Evolutionary conservation across 2,888 invertebrate species (phyloP), one percentile per base, ranked within the genome.

Genomic region (Drosophila cognata): DNA sequence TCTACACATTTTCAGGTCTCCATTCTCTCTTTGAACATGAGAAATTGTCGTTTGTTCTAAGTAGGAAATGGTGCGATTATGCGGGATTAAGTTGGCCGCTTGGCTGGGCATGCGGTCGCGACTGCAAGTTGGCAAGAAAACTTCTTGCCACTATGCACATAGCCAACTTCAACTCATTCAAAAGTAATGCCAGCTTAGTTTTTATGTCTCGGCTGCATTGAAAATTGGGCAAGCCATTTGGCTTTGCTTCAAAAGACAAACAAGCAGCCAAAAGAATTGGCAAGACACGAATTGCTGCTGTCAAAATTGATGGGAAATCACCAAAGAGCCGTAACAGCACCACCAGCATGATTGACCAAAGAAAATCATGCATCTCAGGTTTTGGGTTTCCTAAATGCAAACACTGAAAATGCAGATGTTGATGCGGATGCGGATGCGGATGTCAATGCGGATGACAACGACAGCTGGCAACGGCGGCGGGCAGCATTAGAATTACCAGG

Each of bases 51-150:
- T 63, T 68, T 68, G 52, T 62, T 61, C 50, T 29, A 72, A 68
- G 69, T 66, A 62, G 72, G 64, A 82, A 85, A 71, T 82, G 64
- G 63, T 69, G 76, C 68, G 72, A 79, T 85, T 79, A 75, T 72
- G 74, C 74, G 67, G 83, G 76, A 75, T 82, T 85, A 70, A 70
- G 74, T 50, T 29, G 55, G n/a, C 43, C 18, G 68, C 43, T 43
- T 25, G 56, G 21, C 31, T 31, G 57, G 31, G 46, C 46, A 25
- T 25, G 46, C 29, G 56, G n/a, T 25, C 28, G 55, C 52, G 63
- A 63, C 46, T 46, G 25, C 46, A 16, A 46, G 58, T 74, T 74
- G 67, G 35, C 75, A 55, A 43, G 61, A 43, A 53, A 71, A 53
- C 36, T 50, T 50, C 48, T 50, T 50, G 48, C 48, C 48, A 50